Evolutionary conservation across 2,797 vertebrate genomes (phyloP), one percentile per base, ranked within the genome.

Genomic region (Ceryle rudis): DNA sequence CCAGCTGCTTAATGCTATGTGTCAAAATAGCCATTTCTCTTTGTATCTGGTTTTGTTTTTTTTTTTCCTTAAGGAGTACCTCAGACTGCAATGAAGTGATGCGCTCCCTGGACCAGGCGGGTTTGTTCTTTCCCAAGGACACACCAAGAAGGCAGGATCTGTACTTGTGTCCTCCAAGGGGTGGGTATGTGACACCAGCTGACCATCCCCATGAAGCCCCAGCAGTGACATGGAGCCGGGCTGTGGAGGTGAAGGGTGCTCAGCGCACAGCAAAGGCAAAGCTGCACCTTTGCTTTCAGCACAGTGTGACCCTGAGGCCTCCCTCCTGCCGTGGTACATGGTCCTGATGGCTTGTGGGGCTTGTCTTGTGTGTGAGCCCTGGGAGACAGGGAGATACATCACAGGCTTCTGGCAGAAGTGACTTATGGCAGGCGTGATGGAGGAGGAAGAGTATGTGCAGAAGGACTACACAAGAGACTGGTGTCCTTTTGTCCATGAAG

Each of bases 361-460:
- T 57, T 31, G 5, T 23, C n/a, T 57, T 6, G 2, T 20, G 33
- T 6, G 11, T 31, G 19, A 87, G 58, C 41, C 52, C 47, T 37
- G 54, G 14, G 14, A 81, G 7, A 35, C 25, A 33, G 29, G 33
- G n/a, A 64, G 26, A 23, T 13, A 28, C 54, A 9, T 3, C 44
- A 14, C 8, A 75, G n/a, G 10, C 26, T 51, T 37, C 58, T 69
- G 51, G 58, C 22, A 84, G 41, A 54, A 28, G n/a, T 21, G 23
- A 19, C 31, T 46, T 13, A 1, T 0, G 4, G 57, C 15, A 73
- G 54, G 19, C 0, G 0, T 11, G 35, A 15, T 14, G 26, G 44
- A 64, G n/a, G 44, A 66, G 47, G 35, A 72, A 44, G 13, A 46
- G 35, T 4, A 15, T 39, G 25, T 17, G 33, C 29, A 57, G 46